phyloP scores from a whole-genome alignment of 2,113 vertebrate species.

The Lophochroa leadbeateri region DNA sequence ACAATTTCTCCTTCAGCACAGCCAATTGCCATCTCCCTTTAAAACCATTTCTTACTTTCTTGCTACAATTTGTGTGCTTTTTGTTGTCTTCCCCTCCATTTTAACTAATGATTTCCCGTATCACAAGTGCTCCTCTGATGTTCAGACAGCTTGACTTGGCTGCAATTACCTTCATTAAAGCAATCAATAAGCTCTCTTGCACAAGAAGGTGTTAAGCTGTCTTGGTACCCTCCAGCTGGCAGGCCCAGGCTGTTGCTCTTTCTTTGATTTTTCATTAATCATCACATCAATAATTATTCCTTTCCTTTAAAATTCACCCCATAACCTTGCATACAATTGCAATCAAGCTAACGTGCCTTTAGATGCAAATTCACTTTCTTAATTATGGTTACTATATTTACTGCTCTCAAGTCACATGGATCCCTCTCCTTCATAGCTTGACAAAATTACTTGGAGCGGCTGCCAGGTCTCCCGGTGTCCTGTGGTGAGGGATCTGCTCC shows the following conservation, averaged over 20 bases:
- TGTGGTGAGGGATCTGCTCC: background rate
- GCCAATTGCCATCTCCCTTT: rapidly evolving
- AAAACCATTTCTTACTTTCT: background rate
- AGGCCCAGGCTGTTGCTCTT: background rate
- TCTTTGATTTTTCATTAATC: background rate
- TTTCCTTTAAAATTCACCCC: background rate
- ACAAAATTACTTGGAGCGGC: background rate
- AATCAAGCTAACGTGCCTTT: background rate
- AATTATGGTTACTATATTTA: background rate
- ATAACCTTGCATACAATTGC: background rate
- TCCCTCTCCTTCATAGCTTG: background rate
- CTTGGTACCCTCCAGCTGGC: background rate
- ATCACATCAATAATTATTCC: background rate
- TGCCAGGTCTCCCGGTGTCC: background rate
- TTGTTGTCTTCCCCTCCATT: background rate
- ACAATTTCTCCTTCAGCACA: background rate
- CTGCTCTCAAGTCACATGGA: background rate
- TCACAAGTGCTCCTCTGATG: background rate
- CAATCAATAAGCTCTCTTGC: background rate
- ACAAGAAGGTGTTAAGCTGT: background rate
- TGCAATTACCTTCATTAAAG: background rate
- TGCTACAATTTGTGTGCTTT: background rate
- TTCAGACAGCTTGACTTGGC: background rate
- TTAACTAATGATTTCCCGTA: background rate
- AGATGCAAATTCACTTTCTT: background rate